Base-by-base conservation (phyloP, 1,140 invertebrate species). In the Pseudomyrmex gracilis region DNA sequence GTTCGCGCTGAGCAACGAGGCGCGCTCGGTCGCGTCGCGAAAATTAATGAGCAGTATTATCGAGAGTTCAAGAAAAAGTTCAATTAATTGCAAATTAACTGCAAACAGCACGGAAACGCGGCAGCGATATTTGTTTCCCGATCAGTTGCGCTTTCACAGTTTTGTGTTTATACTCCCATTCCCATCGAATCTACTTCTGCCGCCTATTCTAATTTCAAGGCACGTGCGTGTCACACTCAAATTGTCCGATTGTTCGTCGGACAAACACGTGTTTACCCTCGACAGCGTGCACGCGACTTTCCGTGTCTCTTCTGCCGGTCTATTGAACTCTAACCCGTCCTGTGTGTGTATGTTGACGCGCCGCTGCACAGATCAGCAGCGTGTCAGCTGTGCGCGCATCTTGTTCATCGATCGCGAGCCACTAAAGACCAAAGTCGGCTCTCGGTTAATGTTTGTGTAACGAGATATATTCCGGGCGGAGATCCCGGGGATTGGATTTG, bases 291-390 rank as follows among this genome's bases (percentile, higher is more conserved):
- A 53, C n/a, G 73, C 73, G 73, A 76, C 64, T 64, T 51, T 20
- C 22, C n/a, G 45, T 34, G 60, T 34, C 10, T 34, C 51, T 2
- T 2, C 12, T 71, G 24, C 10, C 24, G 47, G n/a, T 34, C 60
- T 34, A 76, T 47, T 76, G 47, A 76, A 64, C 60, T 76, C 24
- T 64, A 60, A 64, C 47, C 60, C 20, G 24, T 12, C 13, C 12
- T 13, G 45, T 20, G 34, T 34, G 34, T 34, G 34, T 7, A 5
- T 34, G 34, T 34, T 20, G 61, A 10, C 61, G 15, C 61, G 5
- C 24, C 61, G 61, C 15, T 51, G 13, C 49, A 51, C 45, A 22
- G 49, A 57, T 63, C 58, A 13, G 22, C 22, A n/a, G 20, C n/a
- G 45, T 49, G 15, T 22, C 20, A 63, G 45, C 60, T 64, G 60